Conservation (phyloP, 2,797 vertebrate species). For the Ctenopoma multispine region DNA sequence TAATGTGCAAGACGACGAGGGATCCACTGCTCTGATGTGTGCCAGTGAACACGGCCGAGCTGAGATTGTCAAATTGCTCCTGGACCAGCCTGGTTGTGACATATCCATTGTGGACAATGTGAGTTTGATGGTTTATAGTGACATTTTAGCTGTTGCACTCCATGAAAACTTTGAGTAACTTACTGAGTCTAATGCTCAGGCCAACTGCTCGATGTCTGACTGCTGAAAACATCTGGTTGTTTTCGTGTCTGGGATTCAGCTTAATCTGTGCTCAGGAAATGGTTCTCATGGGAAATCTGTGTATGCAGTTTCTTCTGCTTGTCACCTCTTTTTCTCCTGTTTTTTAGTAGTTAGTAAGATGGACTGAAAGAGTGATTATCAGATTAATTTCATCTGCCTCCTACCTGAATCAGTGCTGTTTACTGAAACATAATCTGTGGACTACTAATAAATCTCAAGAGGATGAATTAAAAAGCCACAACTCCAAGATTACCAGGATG, state of each 20-base stretch:
- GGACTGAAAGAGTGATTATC: conserved; percentile 21
- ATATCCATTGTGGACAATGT: conserved; percentile 91
- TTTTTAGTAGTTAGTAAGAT: conserved; percentile 20
- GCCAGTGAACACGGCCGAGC: conserved; percentile 93
- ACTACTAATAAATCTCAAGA: conserved; percentile 10
- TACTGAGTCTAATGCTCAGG: conserved; percentile 6
- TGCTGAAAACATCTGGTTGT: conserved; percentile 37
- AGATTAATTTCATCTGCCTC: conserved; percentile 54
- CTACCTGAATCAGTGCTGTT: conserved; percentile 30
- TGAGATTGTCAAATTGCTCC: conserved; percentile 91
- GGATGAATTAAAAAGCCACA: conserved; percentile 44
- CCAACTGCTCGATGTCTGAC: conserved; percentile 11
- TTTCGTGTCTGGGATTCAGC: conserved; percentile 62
- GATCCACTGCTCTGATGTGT: conserved; percentile 95
- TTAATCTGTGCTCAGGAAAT: conserved; percentile 69
- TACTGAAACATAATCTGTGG: conserved; percentile 46
- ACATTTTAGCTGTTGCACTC: not conserved
- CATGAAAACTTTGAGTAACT: not conserved
- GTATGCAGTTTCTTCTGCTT: conserved; percentile 37
- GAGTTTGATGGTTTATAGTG: conserved; percentile 60
- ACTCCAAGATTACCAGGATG: not conserved
- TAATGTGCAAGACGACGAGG: conserved; percentile 93
- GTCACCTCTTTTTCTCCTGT: conserved; percentile 28
- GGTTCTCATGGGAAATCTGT: conserved; percentile 48
- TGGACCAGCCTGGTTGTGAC: conserved; percentile 91